Conservation (phyloP, 2,797 vertebrate species). For the Hippopotamyrus pictus region DNA sequence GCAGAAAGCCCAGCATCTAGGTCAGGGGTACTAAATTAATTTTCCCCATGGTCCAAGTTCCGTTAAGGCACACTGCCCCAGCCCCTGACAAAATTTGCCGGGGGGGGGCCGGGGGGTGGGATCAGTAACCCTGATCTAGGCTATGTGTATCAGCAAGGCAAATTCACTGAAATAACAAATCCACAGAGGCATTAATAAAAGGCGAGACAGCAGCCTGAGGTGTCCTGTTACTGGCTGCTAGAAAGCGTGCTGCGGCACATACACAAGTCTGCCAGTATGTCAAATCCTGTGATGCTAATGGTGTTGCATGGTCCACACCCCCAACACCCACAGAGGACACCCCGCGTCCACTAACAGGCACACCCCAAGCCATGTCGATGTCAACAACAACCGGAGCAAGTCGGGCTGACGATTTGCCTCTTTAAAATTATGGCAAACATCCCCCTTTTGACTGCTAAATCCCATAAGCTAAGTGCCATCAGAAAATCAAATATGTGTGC, state of each 20-base stretch:
- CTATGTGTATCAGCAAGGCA: neutral
- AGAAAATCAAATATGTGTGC: neutral
- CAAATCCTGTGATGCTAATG: conserved; percentile 17
- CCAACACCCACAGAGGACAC: neutral
- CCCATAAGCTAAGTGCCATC: conserved; percentile 16
- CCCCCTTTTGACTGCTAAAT: conserved; percentile 5
- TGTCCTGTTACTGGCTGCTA: neutral
- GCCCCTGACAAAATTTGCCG: neutral
- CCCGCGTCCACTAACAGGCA: neutral
- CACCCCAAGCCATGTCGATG: neutral
- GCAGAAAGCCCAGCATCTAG: neutral
- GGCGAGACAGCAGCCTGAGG: neutral
- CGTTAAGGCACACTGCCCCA: neutral
- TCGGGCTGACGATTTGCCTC: neutral
- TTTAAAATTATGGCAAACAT: neutral
- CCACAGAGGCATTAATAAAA: neutral
- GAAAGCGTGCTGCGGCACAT: conserved; percentile 13
- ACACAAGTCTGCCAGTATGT: conserved; percentile 26
- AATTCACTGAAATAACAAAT: neutral
- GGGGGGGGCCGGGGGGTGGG: neutral
- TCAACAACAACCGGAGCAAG: neutral
- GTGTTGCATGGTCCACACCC: neutral
- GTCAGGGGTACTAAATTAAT: neutral
- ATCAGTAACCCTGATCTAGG: neutral
- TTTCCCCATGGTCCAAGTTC: neutral